phyloP scores from a whole-genome alignment of 2,888 invertebrate genomes.

The Athetis lepigone region DNA sequence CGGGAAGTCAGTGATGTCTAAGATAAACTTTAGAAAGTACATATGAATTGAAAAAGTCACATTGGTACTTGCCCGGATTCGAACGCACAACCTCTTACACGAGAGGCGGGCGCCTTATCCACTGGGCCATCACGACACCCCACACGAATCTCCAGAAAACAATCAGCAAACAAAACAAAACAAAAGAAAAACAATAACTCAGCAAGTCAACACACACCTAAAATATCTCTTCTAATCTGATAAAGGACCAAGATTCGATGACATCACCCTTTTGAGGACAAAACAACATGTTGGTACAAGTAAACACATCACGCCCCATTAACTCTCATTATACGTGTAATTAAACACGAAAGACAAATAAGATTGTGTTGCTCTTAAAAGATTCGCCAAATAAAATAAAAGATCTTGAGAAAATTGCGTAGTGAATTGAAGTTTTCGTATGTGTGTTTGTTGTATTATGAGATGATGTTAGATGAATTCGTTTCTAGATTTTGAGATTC shows the following conservation, averaged over 20 bases:
- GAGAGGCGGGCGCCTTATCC: no score
- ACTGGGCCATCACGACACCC: no score
- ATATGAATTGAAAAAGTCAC: no score
- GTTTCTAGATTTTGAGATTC: background rate
- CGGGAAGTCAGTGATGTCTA: no score
- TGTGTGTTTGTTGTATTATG: constrained; percentile 36
- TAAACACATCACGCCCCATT: constrained; percentile 57
- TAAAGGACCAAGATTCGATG: constrained; percentile 51
- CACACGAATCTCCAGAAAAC: background rate
- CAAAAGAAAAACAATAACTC: constrained; percentile 47
- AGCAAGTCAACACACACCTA: constrained; percentile 39
- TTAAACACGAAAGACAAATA: constrained; percentile 60
- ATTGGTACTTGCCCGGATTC: no score
- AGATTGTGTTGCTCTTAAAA: constrained; percentile 56
- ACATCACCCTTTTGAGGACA: constrained; percentile 49
- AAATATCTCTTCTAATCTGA: constrained; percentile 48
- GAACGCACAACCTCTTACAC: no score
- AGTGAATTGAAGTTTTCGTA: constrained; percentile 29
- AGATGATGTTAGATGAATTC: constrained; percentile 3
- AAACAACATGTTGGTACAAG: constrained; percentile 46
- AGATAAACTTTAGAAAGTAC: no score
- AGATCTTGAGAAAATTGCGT: constrained; percentile 40
- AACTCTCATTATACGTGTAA: constrained; percentile 58
- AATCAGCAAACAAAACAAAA: constrained; percentile 30
- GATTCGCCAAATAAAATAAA: constrained; percentile 55